These are phyloP conservation scores for Heterohyrax brucei DNA, from an alignment of 2,797 vertebrate species.

Conservation along the genomic window DNA sequence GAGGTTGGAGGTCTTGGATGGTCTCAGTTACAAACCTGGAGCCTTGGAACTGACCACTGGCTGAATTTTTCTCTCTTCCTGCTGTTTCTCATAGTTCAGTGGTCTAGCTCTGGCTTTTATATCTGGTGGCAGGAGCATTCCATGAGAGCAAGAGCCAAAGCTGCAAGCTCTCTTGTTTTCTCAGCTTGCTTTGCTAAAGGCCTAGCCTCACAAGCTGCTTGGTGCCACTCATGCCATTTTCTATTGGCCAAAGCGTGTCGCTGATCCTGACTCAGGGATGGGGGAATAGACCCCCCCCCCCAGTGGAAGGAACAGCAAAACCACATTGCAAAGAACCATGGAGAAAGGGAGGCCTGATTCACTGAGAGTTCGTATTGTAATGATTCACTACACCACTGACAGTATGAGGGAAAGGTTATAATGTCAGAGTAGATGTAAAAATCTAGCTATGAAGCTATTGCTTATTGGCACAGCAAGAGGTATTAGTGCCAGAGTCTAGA, in stretches of 20 bases:
- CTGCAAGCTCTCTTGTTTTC: not conserved
- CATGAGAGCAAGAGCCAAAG: not conserved
- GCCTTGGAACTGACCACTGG: not conserved
- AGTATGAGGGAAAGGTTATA: not conserved
- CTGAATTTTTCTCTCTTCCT: not conserved
- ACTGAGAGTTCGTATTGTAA: not conserved
- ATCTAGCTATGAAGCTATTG: not conserved
- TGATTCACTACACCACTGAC: not conserved
- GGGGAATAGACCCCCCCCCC: not conserved
- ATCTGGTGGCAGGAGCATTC: not conserved
- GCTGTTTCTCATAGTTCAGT: not conserved
- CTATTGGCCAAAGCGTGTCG: not conserved
- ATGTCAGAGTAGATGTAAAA: not conserved
- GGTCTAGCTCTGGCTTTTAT: not conserved
- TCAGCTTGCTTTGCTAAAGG: not conserved
- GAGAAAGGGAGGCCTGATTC: not conserved
- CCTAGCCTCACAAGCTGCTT: not conserved
- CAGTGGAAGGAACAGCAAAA: not conserved
- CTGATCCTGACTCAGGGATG: not conserved
- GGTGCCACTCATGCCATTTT: not conserved
- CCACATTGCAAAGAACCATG: not conserved
- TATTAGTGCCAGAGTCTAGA: not conserved
- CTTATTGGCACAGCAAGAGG: not conserved
- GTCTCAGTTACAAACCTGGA: not conserved
- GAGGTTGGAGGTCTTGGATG: not conserved